Percentiles rank a stretch among this genome's conserved stretches.
phyloP scores from a whole-genome alignment of 37 sponge, comb jelly and placozoan genomes.

The Dysidea cf. avara region DNA sequence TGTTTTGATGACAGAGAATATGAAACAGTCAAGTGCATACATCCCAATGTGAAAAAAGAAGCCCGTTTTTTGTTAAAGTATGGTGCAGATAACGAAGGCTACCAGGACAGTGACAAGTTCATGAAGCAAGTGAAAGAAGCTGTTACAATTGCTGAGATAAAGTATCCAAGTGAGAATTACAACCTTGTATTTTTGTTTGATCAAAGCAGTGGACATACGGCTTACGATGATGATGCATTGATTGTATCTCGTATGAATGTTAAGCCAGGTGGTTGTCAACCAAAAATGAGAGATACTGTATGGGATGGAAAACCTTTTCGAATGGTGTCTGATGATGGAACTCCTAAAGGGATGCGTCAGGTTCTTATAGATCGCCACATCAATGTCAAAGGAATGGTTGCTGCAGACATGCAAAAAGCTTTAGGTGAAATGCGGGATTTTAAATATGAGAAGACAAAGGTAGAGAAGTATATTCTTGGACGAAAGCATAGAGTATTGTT shows the following conservation, averaged over 20 bases:
- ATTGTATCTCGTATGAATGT: conserved; percentile 27
- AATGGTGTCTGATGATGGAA: conserved; percentile 2
- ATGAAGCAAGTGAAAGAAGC: conserved; percentile 10
- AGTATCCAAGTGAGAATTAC: conserved; percentile 12
- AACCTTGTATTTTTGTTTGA: conserved; percentile 23
- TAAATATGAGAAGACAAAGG: conserved; percentile 1
- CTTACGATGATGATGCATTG: conserved; percentile 26
- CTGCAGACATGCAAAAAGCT: background rate
- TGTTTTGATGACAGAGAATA: conserved; percentile 7
- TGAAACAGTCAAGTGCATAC: background rate
- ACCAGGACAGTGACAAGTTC: conserved; percentile 14
- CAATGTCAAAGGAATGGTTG: background rate
- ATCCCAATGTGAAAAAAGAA: background rate
- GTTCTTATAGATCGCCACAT: conserved; percentile 7
- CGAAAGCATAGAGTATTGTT: background rate
- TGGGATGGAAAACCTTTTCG: background rate
- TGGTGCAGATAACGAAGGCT: conserved; percentile 23
- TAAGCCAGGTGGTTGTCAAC: conserved; percentile 22
- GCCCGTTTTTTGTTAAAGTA: background rate
- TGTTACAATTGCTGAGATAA: conserved; percentile 15
- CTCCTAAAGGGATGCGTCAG: background rate
- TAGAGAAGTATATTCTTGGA: background rate
- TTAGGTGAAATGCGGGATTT: conserved; percentile 1
- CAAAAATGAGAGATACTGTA: background rate
- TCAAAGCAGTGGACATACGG: conserved; percentile 16